A percentile compares a stretch with the other conserved stretches of the same genome.
Conservation (phyloP, 2,888 invertebrate species). For the Epistrophe eligans region DNA sequence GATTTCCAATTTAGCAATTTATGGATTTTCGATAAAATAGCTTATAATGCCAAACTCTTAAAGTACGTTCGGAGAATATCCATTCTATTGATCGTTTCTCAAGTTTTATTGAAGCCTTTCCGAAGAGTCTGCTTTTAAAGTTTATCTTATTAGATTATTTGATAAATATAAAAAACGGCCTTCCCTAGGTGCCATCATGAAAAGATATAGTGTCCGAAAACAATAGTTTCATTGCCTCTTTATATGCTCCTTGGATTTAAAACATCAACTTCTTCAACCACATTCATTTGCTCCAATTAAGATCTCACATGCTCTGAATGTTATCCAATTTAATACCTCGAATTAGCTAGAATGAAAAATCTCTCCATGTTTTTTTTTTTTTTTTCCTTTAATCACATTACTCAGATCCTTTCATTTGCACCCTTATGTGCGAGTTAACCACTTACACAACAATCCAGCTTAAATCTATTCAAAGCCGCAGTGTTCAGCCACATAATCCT, state of each 20-base stretch:
- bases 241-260: not conserved
- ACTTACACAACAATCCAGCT: constrained; percentile 37
- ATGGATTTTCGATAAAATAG: too few species aligned
- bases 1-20: too few species aligned
- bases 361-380: not conserved
- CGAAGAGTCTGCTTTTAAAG: too few species aligned
- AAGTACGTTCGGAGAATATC: too few species aligned
- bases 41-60: too few species aligned
- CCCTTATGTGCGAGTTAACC: constrained; percentile 25
- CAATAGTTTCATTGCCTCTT: not conserved
- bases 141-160: too few species aligned
- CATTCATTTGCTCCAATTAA: constrained; percentile 33
- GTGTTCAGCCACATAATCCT: constrained; percentile 64
- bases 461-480: constrained; percentile 42
- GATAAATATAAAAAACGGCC: too few species aligned
- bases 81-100: too few species aligned
- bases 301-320: constrained; percentile 10
- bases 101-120: too few species aligned
- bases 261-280: constrained; percentile 3
- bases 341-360: constrained; percentile 8
- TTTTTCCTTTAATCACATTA: constrained; percentile 7
- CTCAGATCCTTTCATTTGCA: constrained; percentile 30
- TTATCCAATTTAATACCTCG: constrained; percentile 19
- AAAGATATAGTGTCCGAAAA: too few species aligned
- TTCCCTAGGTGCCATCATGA: too few species aligned